phyloP scores from a whole-genome alignment of 2,797 vertebrate species.

The Syngnathus rostellatus region DNA sequence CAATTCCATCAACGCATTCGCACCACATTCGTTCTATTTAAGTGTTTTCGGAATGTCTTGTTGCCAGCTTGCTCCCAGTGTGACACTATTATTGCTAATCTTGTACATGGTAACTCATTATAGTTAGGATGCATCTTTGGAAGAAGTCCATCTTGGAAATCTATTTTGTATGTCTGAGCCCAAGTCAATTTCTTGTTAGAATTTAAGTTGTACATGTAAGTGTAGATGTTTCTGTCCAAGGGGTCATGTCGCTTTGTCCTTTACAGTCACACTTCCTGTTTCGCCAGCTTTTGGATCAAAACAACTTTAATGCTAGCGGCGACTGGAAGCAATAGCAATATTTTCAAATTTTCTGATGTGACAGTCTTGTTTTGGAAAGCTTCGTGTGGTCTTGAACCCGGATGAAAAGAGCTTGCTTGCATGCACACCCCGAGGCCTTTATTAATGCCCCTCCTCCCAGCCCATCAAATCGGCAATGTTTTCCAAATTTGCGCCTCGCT shows the following conservation, averaged over 20 bases:
- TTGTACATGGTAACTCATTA: neutral
- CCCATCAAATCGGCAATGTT: slow-evolving; percentile 4
- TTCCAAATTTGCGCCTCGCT: neutral
- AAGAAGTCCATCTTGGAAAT: too few relatives aligned
- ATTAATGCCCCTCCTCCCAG: neutral
- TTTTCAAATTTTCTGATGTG: slow-evolving; percentile 34
- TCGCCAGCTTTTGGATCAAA: slow-evolving; percentile 42
- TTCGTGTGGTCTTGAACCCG: slow-evolving; percentile 7
- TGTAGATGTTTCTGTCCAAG: neutral
- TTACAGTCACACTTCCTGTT: neutral
- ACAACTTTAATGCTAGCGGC: slow-evolving; percentile 40
- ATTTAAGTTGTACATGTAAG: neutral
- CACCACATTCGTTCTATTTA: neutral
- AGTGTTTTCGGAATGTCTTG: neutral
- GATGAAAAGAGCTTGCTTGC: slow-evolving; percentile 13
- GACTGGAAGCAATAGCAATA: slow-evolving; percentile 31
- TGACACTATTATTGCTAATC: neutral
- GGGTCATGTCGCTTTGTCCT: neutral
- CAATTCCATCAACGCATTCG: neutral
- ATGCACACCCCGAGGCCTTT: neutral
- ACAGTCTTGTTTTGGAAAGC: slow-evolving; percentile 27
- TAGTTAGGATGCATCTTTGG: too few relatives aligned
- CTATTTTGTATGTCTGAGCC: neutral
- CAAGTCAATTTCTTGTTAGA: neutral
- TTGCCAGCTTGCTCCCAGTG: neutral